Base-by-base conservation (phyloP, 2,888 invertebrate species). In the Monopis laevigella region DNA sequence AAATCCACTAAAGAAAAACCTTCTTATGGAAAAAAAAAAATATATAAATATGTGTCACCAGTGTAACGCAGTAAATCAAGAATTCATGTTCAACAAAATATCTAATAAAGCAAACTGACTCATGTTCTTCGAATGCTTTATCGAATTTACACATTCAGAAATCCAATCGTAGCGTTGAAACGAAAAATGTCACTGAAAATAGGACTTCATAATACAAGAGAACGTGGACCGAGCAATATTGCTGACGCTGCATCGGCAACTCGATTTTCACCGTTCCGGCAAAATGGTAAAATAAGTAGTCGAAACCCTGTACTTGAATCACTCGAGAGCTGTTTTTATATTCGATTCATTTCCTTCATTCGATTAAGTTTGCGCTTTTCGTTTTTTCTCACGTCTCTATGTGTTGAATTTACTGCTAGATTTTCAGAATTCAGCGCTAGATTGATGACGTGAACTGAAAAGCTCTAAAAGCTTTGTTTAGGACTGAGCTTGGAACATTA, bases 141-240 rank as follows among this genome's bases (percentile, higher is more conserved):
- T 75, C 67, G 65, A 70, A 72, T 75, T 74, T 73, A 74, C 73
- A 74, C 73, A 70, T 73, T 69, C 66, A 63, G 69, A 73, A 74
- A 77, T 75, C 66, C 73, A 73, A 74, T 75, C 68, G 59, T 54
- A 61, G 60, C 59, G 60, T 65, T 61, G 72, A 71, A 44, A 70
- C 69, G 74, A 67, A 67, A 74, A 75, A 72, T 71, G 73, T 74
- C 74, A 70, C 60, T 58, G 64, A 59, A 69, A 74, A 74, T 72
- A 69, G 65, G 58, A 73, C 62, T 72, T 74, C 65, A 73, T 74
- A 72, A 73, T 67, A 70, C 63, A 62, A 67, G 62, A 55, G 60
- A 59, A 60, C 63, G 65, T 60, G 59, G 65, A 55, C 52, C 52
- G 51, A 51, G 63, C 71, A 74, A 72, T 73, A 72, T 44, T 72